Conservation (phyloP, 2,888 invertebrate genomes). For the Agapostemon virescens region DNA sequence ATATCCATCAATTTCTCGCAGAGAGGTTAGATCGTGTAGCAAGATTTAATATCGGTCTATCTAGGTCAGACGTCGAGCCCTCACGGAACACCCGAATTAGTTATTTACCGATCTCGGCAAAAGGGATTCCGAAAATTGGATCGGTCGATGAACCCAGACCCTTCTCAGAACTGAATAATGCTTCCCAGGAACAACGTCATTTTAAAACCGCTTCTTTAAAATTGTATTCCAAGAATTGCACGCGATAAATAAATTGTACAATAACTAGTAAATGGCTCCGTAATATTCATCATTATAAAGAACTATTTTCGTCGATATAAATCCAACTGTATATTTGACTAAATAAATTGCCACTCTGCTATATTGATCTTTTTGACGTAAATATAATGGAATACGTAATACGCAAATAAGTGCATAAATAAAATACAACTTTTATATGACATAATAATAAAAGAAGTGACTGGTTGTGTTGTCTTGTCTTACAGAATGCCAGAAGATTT, state of each 20-base stretch:
- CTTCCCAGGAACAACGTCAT: not conserved
- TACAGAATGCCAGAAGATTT: no score
- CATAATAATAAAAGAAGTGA: no score
- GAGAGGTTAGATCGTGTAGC: constrained; percentile 35
- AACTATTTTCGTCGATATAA: no score
- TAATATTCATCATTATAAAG: not conserved
- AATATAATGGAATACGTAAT: no score
- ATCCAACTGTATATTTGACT: no score
- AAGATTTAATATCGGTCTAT: constrained; percentile 50
- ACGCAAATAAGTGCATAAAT: no score
- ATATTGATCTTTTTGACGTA: no score
- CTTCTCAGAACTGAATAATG: not conserved
- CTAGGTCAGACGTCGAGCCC: constrained; percentile 39
- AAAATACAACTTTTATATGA: no score
- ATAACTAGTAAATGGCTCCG: not conserved
- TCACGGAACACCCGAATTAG: constrained; percentile 25
- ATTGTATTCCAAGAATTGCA: not conserved
- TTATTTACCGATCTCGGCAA: constrained; percentile 27
- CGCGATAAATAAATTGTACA: not conserved
- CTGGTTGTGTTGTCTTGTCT: no score
- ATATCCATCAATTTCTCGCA: constrained; percentile 31
- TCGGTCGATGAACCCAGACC: constrained; percentile 29
- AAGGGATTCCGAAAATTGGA: constrained; percentile 35
- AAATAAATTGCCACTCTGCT: no score
- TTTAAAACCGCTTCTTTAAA: not conserved